Base-by-base conservation (phyloP, 2,113 vertebrate species). In the Corapipo altera region DNA sequence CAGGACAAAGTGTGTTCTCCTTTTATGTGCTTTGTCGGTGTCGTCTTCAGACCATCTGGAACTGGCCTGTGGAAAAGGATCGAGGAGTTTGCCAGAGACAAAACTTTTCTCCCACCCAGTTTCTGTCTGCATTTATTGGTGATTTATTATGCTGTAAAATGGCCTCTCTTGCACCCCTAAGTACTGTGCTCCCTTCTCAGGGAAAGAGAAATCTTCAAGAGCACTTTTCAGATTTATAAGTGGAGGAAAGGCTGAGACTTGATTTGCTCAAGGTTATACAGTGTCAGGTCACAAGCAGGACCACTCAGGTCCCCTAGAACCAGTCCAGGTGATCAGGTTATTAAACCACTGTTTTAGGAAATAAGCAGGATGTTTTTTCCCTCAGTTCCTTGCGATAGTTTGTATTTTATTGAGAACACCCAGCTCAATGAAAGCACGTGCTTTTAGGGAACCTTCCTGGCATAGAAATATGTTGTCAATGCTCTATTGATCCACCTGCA, bases 51-150 rank as follows among this genome's bases (percentile, higher is more conserved):
- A 64, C 83, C 41, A 57, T 51, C 64, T 71, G 18, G 83, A 90
- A 52, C 20, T 86, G 61, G 61, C 24, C 65, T 65, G 54, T 78
- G 73, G 35, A 55, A 84, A n/a, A 64, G 67, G 57, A 88, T 76
- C 22, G 6, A 59, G 39, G 84, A 92, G 65, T 75, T 84, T 88
- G 55, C 80, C 59, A 66, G 71, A 41, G 35, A 62, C 9, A 83
- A 55, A 91, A 90, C 88, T 51, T 73, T 77, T 64, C 81, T n/a
- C 37, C 85, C 67, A 80, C 32, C 14, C 27, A 44, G 48, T 81
- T 92, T 93, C 70, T 85, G 85, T 94, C 77, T 43, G 52, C n/a
- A 8, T 92, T 93, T 85, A 77, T 91, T 93, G 93, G 27, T 88
- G 72, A 85, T 91, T 94, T 94, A 90, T 91, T 89, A 77, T 32